Base-by-base conservation (phyloP, 1,140 invertebrate genomes). In the Ooceraea biroi region DNA sequence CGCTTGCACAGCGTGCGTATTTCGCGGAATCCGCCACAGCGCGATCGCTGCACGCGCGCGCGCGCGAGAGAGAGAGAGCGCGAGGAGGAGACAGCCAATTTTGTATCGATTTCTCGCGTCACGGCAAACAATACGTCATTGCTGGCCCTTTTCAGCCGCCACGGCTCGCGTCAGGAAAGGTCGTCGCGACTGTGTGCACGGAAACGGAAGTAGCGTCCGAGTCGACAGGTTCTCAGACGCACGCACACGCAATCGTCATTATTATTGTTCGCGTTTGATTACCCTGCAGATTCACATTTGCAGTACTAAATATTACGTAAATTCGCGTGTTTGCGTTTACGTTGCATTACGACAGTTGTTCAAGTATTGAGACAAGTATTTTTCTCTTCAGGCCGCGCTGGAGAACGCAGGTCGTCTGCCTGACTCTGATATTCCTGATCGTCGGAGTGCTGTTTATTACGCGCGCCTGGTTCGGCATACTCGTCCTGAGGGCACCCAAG, bases 341-440 rank as follows among this genome's bases (percentile, higher is more conserved):
- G n/a, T n/a, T n/a, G n/a, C n/a, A n/a, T n/a, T n/a, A n/a, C n/a
- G n/a, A n/a, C n/a, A n/a, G n/a, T n/a, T 19, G n/a, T 55, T 55
- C 52, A 5, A 55, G 8, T 10, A 19, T 3, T 19, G n/a, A n/a
- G n/a, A n/a, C n/a, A n/a, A 7, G n/a, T 19, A 10, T 55, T 7
- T 3, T 7, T 12, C 10, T 73, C 86, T 88, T 57, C 48, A 92
- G 91, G 87, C 87, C 88, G 58, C 84, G 89, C 84, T 90, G 89
- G 90, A 91, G 82, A 85, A 85, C 85, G 58, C 91, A 88, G 41
- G 55, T 90, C 0, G 12, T 91, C 17, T 92, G 88, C 61, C 71
- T 92, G 14, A 68, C 76, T 17, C 58, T 91, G n/a, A 80, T 80
- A 50, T 89, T 90, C 22, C 25, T 91, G 25, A 48, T 88, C 11